Conservation (phyloP, 37 sponge, comb jelly and placozoan genomes). For the Crambe crambe region DNA sequence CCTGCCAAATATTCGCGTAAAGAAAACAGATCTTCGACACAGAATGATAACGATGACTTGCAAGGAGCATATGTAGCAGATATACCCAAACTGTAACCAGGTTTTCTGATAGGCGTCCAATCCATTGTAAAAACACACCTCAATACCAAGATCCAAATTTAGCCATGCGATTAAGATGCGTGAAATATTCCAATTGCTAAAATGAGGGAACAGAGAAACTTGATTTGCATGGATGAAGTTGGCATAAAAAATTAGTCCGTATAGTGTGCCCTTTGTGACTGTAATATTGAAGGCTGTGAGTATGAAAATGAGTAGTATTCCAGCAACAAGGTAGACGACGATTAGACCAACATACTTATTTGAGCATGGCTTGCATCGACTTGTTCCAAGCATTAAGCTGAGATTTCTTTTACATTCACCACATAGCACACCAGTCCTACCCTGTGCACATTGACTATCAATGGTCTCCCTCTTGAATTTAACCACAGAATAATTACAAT, state of each 20-base stretch:
- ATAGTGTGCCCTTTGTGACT: background rate
- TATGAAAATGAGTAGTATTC: background rate
- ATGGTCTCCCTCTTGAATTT: background rate
- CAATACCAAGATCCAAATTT: background rate
- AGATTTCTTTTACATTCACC: background rate
- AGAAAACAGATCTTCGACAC: background rate
- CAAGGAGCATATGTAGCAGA: background rate
- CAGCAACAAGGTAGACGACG: background rate
- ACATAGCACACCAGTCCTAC: background rate
- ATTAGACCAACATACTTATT: background rate
- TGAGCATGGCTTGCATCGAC: background rate
- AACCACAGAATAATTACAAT: no score
- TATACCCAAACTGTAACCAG: background rate
- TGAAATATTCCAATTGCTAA: background rate
- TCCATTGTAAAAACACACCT: background rate
- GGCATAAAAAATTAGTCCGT: background rate
- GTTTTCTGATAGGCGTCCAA: background rate
- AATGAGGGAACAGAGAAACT: background rate
- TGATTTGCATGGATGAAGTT: background rate
- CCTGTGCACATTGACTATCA: background rate
- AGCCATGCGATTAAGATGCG: background rate
- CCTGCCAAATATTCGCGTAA: background rate
- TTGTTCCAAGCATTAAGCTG: background rate
- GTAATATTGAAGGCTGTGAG: background rate
- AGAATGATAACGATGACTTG: background rate